Evolutionary conservation across 1,140 invertebrate species (phyloP), one percentile per base, ranked within the genome.

Genomic region (Drosophila novamexicana): DNA sequence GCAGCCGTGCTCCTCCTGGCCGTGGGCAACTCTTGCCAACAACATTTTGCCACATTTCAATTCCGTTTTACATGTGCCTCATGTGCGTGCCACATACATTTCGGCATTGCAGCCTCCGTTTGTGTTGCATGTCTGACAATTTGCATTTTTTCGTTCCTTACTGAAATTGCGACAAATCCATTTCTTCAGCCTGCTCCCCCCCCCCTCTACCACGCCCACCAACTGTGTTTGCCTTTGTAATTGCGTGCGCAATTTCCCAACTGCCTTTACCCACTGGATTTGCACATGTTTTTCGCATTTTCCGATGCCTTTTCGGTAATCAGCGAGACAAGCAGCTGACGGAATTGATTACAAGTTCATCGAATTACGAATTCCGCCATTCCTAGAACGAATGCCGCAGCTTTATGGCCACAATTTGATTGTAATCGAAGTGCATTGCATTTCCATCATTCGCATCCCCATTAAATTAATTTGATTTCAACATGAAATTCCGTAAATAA

Each of bases 121-220:
- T 85, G 70, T 67, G 56, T 79, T 82, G 76, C 83, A 79, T 77
- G 79, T 79, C 79, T 79, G 69, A 77, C 83, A 88, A 83, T 89
- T 88, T 83, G 72, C 83, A 82, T 86, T 76, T 88, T 88, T 76
- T 69, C 59, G 54, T 66, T 75, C 45, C 61, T 61, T 44, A 22
- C 39, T 32, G 39, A 42, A 56, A 18, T 57, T 16, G 56, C 18
- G 42, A 52, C 6, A 29, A 29, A 5, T n/a, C 22, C 22, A 2
- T 22, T 22, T 22, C 22, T 3, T 3, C 40, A 9, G 3, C 12
- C 45, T 22, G 47, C 16, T n/a, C 29, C 66, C 10, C 0, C 16
- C 2, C n/a, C 10, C 4, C 22, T 2, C 18, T 32, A 32, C 10
- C n/a, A 8, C 16, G 8, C 8, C 14, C n/a, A 8, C 18, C 12